Evolutionary conservation across 53 echinoderm and acorn worm genomes (phyloP), one percentile per base, ranked within the genome.

Genomic region (Mesocentrotus franciscanus): DNA sequence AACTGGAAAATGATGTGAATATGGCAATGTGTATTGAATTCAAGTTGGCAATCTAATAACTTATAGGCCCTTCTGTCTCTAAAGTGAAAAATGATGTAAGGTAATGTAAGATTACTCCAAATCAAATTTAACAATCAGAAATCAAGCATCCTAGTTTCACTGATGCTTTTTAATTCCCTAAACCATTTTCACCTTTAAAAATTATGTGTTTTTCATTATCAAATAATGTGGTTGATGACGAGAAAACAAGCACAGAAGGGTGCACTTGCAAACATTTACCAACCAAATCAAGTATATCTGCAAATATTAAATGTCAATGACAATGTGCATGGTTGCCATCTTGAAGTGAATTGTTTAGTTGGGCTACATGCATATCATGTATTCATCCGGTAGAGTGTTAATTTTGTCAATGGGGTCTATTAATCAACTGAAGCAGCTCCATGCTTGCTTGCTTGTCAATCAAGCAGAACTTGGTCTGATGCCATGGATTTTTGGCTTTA

Each of bases 231-330:
- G 24, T 20, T 56, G 85, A 22, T 56, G 24, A 58, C 10, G 2
- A 56, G 87, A 26, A 87, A 58, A 11, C 12, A 58, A 13, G 14
- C 87, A 87, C 59, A 87, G 59, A 87, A 27, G 81, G 57, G 87
- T 87, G 87, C 10, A n/a, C 7, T 27, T 11, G n/a, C 87, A 87
- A 87, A 87, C 18, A 87, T 87, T 56, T 17, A 58, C 87, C 13
- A 87, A 59, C 12, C 87, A 16, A 87, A 11, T 87, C 56, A 87
- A 87, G 87, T 87, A 58, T 58, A 7, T 87, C 87, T 87, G 87
- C 87, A 87, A 87, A 87, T 87, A 87, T 58, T 0, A 87, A 27
- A 87, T 58, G 87, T 58, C 87, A 87, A 58, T 12, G 87, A 27
- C 58, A 56, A 58, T 87, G 87, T 87, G n/a, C n/a, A n/a, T n/a